Conservation (phyloP, 2,113 vertebrate species). For the Cnemophilus loriae region DNA sequence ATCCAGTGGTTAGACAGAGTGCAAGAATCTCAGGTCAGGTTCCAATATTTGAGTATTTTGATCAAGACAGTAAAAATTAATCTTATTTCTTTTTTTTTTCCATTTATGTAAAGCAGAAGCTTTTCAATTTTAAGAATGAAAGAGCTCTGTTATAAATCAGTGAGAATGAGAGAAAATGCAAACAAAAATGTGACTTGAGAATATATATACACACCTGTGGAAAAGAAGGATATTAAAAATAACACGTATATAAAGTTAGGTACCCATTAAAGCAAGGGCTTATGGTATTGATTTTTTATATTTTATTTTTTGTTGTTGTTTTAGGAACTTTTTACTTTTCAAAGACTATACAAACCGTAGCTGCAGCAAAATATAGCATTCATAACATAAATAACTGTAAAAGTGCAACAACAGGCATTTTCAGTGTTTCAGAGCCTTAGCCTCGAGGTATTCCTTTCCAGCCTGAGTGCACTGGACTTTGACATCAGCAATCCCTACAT, state of each 20-base stretch:
- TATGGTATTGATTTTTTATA: accelerated
- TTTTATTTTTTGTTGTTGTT: not conserved
- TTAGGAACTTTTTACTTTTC: not conserved
- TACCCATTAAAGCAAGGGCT: not conserved
- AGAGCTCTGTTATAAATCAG: not conserved
- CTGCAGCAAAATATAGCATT: not conserved
- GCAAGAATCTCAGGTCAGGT: not conserved
- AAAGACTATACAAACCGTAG: not conserved
- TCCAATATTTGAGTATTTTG: not conserved
- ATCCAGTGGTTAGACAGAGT: not conserved
- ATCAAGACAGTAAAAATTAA: not conserved
- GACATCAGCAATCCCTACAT: not conserved
- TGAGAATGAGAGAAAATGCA: not conserved
- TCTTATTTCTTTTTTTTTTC: not conserved
- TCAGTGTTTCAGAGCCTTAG: not conserved
- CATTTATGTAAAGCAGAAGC: not conserved
- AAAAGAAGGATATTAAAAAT: not conserved
- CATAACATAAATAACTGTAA: not conserved
- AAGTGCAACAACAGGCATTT: not conserved
- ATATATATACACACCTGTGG: not conserved
- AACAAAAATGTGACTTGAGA: not conserved
- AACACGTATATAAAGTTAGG: not conserved
- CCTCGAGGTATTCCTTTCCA: not conserved
- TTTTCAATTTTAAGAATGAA: not conserved
- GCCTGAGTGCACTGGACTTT: not conserved